These are phyloP conservation scores for Accipiter virgatus DNA, from an alignment of 2,113 vertebrate species.

Conservation along the genomic window DNA sequence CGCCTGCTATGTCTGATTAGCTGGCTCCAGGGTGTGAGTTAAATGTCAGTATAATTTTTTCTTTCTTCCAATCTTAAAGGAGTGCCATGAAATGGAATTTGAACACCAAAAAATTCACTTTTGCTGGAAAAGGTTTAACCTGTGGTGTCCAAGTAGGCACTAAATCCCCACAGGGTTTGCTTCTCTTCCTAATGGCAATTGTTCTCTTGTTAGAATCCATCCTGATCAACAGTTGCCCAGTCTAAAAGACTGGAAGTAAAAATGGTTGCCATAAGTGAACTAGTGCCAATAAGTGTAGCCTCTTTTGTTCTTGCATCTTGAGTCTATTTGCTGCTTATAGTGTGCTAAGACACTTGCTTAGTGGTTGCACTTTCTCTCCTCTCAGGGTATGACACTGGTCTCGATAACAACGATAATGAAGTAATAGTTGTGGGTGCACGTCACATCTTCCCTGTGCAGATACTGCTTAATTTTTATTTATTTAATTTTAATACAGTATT, in stretches of 20 bases:
- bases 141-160: neutral
- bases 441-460: neutral
- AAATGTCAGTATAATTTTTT: slow-evolving; percentile 47
- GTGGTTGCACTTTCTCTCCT: slow-evolving; percentile 23
- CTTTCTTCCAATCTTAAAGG: slow-evolving; percentile 15
- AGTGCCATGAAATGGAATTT: slow-evolving; percentile 25
- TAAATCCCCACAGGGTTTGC: neutral
- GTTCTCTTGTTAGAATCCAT: neutral
- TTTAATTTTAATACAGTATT: neutral
- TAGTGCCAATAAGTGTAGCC: neutral
- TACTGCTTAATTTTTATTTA: neutral
- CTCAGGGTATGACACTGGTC: neutral
- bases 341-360: neutral
- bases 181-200: neutral
- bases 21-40: neutral
- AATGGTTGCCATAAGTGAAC: slow-evolving; percentile 27
- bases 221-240: neutral
- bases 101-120: slow-evolving; percentile 9
- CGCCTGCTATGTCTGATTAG: slow-evolving; percentile 1
- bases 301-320: slow-evolving; percentile 23
- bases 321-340: slow-evolving; percentile 21
- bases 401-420: neutral
- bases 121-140: neutral
- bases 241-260: neutral
- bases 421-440: neutral